These are phyloP conservation scores for Ceratosolen fusciceps DNA, from an alignment of 1,140 invertebrate species.

Conservation along the genomic window DNA sequence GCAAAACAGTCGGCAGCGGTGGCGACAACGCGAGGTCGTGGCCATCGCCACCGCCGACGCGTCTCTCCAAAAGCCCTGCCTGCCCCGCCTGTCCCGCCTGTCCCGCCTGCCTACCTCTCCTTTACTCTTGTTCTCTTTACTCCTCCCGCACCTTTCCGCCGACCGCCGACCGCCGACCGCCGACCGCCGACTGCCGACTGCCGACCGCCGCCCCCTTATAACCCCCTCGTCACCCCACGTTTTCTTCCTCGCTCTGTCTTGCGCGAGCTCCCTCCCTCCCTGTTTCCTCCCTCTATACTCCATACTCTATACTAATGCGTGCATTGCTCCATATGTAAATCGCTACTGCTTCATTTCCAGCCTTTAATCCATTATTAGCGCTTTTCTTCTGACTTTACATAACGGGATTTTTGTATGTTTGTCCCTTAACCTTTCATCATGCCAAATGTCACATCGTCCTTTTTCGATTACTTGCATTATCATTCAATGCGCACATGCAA, in stretches of 20 bases:
- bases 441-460: neutral
- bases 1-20: constrained; percentile 43
- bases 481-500: neutral
- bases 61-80: neutral
- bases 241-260: neutral
- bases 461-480: neutral
- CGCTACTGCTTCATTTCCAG: neutral
- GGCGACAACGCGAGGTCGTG: constrained; percentile 22
- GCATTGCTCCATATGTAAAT: neutral
- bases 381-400: neutral
- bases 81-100: too few relatives aligned
- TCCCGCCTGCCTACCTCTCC: too few relatives aligned
- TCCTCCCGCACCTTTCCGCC: too few relatives aligned
- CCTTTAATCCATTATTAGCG: neutral
- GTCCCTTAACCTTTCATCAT: neutral
- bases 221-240: too few relatives aligned
- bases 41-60: neutral
- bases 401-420: neutral
- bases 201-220: too few relatives aligned
- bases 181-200: too few relatives aligned
- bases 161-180: too few relatives aligned
- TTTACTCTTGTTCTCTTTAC: too few relatives aligned
- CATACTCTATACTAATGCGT: neutral
- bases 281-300: neutral
- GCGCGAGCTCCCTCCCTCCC: neutral